Evolutionary conservation across 2,797 vertebrate species (phyloP).

Genomic region (Cryptoblepharus egeriae): DNA sequence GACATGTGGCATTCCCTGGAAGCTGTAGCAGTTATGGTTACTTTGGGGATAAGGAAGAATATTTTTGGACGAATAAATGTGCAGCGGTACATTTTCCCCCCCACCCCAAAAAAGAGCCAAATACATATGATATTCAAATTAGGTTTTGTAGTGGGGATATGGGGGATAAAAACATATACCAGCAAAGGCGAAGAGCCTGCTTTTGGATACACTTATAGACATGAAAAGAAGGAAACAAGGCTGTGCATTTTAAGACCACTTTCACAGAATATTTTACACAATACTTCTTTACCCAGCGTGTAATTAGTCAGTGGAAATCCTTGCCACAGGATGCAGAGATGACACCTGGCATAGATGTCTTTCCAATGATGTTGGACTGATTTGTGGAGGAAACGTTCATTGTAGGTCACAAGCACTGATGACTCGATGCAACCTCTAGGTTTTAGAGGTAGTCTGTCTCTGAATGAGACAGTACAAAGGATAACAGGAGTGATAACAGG

Average conservation of each 20-base stretch:
- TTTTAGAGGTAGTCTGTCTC: no score
- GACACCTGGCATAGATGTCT: no score
- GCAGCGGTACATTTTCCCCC: background rate
- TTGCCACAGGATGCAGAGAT: no score
- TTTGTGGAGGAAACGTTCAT: no score
- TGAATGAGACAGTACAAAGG: no score
- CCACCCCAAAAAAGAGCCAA: slow-evolving; percentile 42
- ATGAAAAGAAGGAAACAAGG: no score
- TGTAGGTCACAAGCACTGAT: no score
- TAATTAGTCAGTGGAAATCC: no score
- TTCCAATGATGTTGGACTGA: no score
- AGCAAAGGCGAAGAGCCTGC: background rate
- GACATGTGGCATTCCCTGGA: slow-evolving; percentile 49
- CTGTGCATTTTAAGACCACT: background rate
- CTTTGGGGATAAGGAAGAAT: slow-evolving; percentile 55
- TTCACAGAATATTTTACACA: background rate
- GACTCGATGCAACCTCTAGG: no score
- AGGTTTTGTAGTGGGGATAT: background rate
- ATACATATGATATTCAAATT: slow-evolving; percentile 47
- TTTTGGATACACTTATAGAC: background rate
- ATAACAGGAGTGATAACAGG: no score
- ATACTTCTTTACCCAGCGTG: no score
- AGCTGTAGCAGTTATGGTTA: slow-evolving; percentile 31
- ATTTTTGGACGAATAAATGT: slow-evolving; percentile 58
- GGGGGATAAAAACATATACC: background rate